Evolutionary conservation across 2,888 invertebrate species (phyloP).

Genomic region (Campoplex nolae): DNA sequence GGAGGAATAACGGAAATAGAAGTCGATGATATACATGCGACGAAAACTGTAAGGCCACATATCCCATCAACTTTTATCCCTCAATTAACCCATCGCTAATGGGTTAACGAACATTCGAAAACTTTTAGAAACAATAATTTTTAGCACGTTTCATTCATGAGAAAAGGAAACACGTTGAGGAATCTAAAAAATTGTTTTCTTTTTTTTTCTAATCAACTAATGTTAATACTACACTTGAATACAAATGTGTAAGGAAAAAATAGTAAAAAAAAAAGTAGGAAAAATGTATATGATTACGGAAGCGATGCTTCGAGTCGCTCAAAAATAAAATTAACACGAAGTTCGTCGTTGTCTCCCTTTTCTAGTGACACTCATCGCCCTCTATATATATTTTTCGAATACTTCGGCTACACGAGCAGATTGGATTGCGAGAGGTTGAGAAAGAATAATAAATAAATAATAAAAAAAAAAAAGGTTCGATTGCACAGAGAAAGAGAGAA

Average conservation of each 20-base stretch:
- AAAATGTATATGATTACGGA: background rate
- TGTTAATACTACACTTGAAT: background rate
- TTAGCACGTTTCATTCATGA: background rate
- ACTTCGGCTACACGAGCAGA: constrained; percentile 10
- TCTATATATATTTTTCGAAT: background rate
- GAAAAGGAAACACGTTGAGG: background rate
- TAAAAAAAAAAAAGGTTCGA: constrained; percentile 42
- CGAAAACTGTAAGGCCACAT: background rate
- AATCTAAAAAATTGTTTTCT: no score
- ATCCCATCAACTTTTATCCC: background rate
- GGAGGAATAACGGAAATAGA: background rate
- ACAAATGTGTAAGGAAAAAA: background rate
- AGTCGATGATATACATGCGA: background rate
- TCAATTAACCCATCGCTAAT: background rate
- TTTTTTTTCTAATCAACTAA: no score
- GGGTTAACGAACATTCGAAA: constrained; percentile 12
- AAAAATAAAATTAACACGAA: background rate
- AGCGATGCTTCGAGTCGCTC: background rate
- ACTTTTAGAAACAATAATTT: background rate
- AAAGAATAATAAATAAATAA: constrained; percentile 17
- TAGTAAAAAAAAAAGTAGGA: background rate
- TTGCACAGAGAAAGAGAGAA: constrained; percentile 43
- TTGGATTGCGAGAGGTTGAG: constrained; percentile 45
- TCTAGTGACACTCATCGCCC: constrained; percentile 13
- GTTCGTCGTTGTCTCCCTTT: background rate